Conservation (phyloP, 2,888 invertebrate species). For the Drosophila nr. medialis region DNA sequence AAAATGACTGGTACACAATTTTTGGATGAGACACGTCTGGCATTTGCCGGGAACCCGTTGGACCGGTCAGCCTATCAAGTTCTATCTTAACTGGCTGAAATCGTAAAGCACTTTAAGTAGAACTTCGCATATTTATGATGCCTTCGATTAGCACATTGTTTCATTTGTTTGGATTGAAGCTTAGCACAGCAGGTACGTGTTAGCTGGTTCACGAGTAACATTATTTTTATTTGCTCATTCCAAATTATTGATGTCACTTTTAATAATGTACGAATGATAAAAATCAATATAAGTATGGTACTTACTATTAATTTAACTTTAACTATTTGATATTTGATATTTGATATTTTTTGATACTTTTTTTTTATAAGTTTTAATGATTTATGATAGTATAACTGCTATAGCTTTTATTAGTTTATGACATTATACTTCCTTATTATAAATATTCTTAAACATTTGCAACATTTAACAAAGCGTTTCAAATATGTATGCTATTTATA, state of each 20-base stretch:
- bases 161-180: constrained; percentile 19
- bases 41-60: constrained; percentile 23
- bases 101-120: constrained; percentile 14
- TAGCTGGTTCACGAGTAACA: neutral
- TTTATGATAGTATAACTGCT: neutral
- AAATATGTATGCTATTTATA: neutral
- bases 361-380: neutral
- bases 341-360: no score
- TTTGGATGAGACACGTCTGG: constrained; percentile 1
- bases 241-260: constrained; percentile 28
- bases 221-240: constrained; percentile 13
- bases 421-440: neutral
- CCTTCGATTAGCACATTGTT: constrained; percentile 31
- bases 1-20: neutral
- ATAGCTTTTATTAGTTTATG: neutral
- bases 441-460: neutral
- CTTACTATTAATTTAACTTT: neutral
- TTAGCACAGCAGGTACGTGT: constrained; percentile 32
- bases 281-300: neutral
- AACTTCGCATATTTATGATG: constrained; percentile 1
- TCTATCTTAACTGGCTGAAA: constrained; percentile 9
- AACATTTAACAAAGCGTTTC: no score
- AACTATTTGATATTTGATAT: no score
- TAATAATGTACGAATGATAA: constrained; percentile 4
- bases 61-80: constrained; percentile 36